These are phyloP conservation scores for Mythimna impura DNA, from an alignment of 2,888 invertebrate species.

Conservation along the genomic window DNA sequence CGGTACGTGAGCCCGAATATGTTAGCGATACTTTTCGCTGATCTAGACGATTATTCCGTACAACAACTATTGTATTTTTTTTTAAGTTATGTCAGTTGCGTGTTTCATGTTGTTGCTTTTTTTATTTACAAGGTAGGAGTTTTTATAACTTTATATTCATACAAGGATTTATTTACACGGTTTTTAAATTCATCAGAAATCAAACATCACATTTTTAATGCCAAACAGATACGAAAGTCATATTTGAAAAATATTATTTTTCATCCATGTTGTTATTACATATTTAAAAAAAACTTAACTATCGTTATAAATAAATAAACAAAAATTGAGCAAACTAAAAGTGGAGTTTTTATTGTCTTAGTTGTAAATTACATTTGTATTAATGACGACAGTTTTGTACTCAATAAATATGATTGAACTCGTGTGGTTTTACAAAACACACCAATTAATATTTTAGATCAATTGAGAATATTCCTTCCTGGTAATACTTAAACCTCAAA, in stretches of 20 bases:
- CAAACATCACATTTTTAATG: no score
- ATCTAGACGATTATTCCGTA: constrained; percentile 67
- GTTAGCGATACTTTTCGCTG: constrained; percentile 81
- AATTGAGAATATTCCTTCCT: not conserved
- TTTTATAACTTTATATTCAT: not conserved
- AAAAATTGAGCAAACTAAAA: no score
- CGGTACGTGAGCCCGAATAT: constrained; percentile 82
- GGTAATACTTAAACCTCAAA: not conserved
- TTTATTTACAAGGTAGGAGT: not conserved
- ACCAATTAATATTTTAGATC: not conserved
- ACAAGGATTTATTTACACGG: not conserved
- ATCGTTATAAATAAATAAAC: no score
- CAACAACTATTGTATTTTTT: constrained; percentile 41
- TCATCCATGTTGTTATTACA: no score
- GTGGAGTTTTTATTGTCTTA: no score
- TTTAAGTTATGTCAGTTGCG: constrained; percentile 12
- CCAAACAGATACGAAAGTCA: no score
- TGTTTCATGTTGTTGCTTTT: not conserved
- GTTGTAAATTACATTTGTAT: no score
- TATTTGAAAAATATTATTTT: no score
- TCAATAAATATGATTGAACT: no score
- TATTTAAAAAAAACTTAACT: no score
- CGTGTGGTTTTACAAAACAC: not conserved
- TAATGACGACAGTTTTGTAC: no score
- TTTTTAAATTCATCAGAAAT: no score